phyloP scores from a whole-genome alignment of 2,797 vertebrate species.

The Tragelaphus oryx region DNA sequence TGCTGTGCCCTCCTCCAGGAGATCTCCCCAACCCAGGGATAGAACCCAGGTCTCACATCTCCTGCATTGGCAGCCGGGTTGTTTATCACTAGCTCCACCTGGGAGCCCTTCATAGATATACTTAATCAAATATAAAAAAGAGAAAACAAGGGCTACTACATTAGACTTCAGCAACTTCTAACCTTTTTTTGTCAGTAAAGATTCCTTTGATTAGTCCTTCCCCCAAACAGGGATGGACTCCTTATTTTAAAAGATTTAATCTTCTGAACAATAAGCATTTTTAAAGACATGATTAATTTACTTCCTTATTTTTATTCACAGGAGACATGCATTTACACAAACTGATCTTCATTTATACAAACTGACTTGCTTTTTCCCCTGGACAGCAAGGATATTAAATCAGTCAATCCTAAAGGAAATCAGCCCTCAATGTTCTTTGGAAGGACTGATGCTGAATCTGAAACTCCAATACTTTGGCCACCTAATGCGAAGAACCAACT shows the following conservation, averaged over 20 bases:
- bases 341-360: background rate
- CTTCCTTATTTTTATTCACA: background rate
- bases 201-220: background rate
- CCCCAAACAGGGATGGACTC: background rate
- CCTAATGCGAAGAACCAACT: background rate
- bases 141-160: background rate
- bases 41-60: background rate
- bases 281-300: constrained; percentile 9
- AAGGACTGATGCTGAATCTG: background rate
- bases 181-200: background rate
- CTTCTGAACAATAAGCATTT: background rate
- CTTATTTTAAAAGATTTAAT: background rate
- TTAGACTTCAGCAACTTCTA: background rate
- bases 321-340: background rate
- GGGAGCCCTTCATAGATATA: background rate
- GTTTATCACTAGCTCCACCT: background rate
- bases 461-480: background rate
- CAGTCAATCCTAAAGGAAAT: background rate
- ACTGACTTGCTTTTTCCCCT: background rate
- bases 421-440: background rate
- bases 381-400: background rate
- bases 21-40: background rate
- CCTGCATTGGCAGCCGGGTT: background rate
- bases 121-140: background rate
- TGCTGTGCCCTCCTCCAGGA: background rate